Base-by-base conservation (phyloP, 2,888 invertebrate species). In the Agelastica alni region DNA sequence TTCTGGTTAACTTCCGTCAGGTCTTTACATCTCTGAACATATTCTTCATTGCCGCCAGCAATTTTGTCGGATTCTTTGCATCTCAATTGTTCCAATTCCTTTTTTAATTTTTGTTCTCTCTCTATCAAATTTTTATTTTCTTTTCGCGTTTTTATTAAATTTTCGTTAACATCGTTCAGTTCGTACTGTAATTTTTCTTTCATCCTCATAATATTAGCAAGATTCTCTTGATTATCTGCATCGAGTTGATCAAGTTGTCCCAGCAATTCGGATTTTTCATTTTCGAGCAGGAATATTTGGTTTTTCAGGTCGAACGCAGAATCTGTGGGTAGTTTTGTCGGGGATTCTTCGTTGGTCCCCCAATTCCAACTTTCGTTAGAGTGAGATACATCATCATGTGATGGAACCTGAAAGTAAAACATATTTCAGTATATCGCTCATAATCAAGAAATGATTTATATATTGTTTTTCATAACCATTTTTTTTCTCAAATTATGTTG, bases 181-280 rank as follows among this genome's bases (percentile, higher is more conserved):
- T 58, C 71, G 7, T 73, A 68, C 34, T 74, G 74, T n/a, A 78
- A 52, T 53, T 72, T 66, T 45, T 74, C 73, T 58, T 72, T 74
- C 20, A 76, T 67, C 9, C 59, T 62, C 6, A 77, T 67, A 31
- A 78, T 61, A 58, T 75, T 71, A 16, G 70, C 69, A 7, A 72
- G 68, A 45, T 75, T 76, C 46, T 72, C 68, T 58, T 77, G 77
- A 60, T 75, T 72, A 53, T 78, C 77, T 5, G 62, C 56, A 62
- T 78, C 77, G 1, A 78, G 60, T 51, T 77, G 75, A 10, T 62
- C 62, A 5, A 62, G 34, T 61, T 63, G 59, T 5, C 16, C 10
- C 26, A 56, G n/a, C 1, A 56, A 36, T 17, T 59, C 59, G 3
- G 47, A 32, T 31, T 43, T 76, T 49, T 77, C 75, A 17, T 58